Conservation (phyloP, 37 sponge, comb jelly and placozoan genomes). For the Cliona cf. orientalis region DNA sequence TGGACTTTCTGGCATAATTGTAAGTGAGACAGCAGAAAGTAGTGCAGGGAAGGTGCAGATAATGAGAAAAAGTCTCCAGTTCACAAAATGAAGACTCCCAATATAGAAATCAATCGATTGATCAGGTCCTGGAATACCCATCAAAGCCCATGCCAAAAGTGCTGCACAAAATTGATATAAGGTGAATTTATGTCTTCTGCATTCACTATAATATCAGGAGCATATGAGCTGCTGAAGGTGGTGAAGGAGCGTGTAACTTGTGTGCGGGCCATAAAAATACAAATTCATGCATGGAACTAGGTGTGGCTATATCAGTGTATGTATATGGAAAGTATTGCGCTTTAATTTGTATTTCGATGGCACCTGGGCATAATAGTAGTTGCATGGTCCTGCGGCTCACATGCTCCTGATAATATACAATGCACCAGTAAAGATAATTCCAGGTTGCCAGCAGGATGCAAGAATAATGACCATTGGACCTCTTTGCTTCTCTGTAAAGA, state of each 20-base stretch:
- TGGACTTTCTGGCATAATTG: constrained; percentile 40
- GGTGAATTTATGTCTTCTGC: too few relatives aligned
- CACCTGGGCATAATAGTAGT: too few relatives aligned
- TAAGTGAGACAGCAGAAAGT: constrained; percentile 7
- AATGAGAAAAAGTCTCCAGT: constrained; percentile 49
- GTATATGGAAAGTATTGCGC: too few relatives aligned
- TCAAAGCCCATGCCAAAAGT: constrained; percentile 8
- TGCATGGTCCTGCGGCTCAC: too few relatives aligned
- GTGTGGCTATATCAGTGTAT: neutral
- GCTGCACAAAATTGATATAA: neutral
- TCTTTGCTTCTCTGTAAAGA: constrained; percentile 37
- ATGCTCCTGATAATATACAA: neutral
- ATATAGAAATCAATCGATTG: constrained; percentile 32
- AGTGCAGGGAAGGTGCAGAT: constrained; percentile 46
- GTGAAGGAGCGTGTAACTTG: too few relatives aligned
- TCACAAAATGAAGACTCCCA: constrained; percentile 23
- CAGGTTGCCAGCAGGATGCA: constrained; percentile 52
- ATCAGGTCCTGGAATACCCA: constrained; percentile 9
- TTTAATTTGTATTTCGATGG: too few relatives aligned
- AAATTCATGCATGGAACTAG: too few relatives aligned
- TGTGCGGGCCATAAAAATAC: too few relatives aligned
- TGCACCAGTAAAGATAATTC: constrained; percentile 46
- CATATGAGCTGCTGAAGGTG: too few relatives aligned
- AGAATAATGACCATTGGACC: constrained; percentile 42
- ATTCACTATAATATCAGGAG: too few relatives aligned